Conservation (phyloP, 1,140 invertebrate genomes). For the Triops cancriformis region DNA sequence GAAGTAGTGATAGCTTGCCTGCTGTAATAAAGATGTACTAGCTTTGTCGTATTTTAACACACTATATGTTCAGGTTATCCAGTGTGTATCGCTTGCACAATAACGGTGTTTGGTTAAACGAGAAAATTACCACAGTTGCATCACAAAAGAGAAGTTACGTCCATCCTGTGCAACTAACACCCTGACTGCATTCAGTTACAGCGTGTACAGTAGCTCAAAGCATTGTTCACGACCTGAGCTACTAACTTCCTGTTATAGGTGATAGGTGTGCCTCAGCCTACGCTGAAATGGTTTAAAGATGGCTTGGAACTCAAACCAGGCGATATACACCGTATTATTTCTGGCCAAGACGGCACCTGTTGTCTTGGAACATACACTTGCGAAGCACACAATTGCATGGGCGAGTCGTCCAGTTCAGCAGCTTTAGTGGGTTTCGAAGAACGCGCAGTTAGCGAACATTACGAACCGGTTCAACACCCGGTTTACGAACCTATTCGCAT, state of each 20-base stretch:
- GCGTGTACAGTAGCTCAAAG: neutral
- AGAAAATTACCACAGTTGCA: neutral
- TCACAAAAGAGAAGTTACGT: neutral
- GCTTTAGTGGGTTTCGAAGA: conserved; percentile 80
- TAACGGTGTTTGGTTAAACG: no score
- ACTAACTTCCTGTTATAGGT: conserved; percentile 42
- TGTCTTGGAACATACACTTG: conserved; percentile 88
- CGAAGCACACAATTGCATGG: conserved; percentile 87
- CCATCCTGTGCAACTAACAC: neutral
- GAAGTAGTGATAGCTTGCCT: no score
- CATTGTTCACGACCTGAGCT: neutral
- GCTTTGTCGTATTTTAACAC: no score
- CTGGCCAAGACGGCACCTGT: conserved; percentile 76
- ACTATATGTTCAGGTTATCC: no score
- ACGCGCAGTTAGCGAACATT: conserved; percentile 12
- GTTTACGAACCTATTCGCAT: conserved; percentile 42
- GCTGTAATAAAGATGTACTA: no score
- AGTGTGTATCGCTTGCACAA: no score
- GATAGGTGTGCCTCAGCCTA: conserved; percentile 79
- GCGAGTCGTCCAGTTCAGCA: conserved; percentile 74
- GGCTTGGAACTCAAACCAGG: conserved; percentile 77
- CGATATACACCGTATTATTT: conserved; percentile 82
- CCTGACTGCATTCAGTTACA: no score
- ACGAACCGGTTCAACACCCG: conserved; percentile 28
- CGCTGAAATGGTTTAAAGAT: conserved; percentile 85